phyloP scores from a whole-genome alignment of 2,113 vertebrate genomes.

The Jacana jacana region DNA sequence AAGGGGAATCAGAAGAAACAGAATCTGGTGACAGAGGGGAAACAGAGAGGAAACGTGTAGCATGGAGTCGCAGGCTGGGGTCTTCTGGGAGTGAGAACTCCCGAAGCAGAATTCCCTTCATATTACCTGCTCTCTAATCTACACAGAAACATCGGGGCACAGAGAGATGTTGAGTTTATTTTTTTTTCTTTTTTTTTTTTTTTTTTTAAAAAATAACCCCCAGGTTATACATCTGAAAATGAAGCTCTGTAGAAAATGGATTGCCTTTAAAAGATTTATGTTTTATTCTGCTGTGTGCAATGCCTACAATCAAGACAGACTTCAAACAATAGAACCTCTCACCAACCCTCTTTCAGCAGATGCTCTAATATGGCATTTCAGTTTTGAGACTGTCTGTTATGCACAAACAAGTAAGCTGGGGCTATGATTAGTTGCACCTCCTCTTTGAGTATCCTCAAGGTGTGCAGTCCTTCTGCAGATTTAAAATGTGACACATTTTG shows the following conservation, averaged over 20 bases:
- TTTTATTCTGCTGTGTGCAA: not conserved
- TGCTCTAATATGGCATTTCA: not conserved
- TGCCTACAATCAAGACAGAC: not conserved
- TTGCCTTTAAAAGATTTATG: not conserved
- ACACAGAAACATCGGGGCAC: not conserved
- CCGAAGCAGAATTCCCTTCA: not conserved
- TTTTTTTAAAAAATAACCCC: not conserved
- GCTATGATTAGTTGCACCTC: not conserved
- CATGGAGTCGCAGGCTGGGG: not conserved
- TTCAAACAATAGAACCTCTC: not conserved
- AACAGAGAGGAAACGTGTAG: fast-evolving
- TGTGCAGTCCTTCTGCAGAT: not conserved
- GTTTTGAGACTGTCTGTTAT: not conserved
- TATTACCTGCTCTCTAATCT: not conserved
- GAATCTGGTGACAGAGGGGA: not conserved
- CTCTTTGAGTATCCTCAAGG: not conserved
- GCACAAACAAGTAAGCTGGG: not conserved
- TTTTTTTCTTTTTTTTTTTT: not conserved
- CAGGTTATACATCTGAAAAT: not conserved
- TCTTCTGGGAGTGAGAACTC: not conserved
- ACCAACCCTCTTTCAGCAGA: not conserved
- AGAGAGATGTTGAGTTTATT: not conserved
- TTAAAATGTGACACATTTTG: not conserved
- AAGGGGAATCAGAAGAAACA: not conserved
- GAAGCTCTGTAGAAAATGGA: not conserved